Percentiles rank a stretch among this genome's conserved stretches.
Conservation (phyloP, 2,113 vertebrate genomes). For the Poicephalus meyeri region DNA sequence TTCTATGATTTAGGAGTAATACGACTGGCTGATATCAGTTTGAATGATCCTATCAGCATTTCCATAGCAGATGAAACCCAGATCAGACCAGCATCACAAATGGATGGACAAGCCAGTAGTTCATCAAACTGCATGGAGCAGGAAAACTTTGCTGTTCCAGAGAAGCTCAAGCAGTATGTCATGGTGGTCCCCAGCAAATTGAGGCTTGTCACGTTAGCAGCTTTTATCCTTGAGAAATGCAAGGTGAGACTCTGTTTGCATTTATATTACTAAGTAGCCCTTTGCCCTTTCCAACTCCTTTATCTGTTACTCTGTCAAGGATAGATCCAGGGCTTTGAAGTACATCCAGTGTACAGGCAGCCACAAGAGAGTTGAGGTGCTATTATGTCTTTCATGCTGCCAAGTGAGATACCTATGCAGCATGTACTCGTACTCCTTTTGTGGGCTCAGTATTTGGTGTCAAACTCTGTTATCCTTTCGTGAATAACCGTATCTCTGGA, state of each 20-base stretch:
- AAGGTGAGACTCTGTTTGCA: slow-evolving; percentile 75
- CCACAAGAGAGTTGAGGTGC: neutral
- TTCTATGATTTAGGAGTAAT: slow-evolving; percentile 78
- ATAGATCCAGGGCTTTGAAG: slow-evolving; percentile 1
- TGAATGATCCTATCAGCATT: slow-evolving; percentile 83
- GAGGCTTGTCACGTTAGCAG: slow-evolving; percentile 88
- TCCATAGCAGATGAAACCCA: slow-evolving; percentile 73
- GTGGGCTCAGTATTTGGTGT: neutral
- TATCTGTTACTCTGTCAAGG: neutral
- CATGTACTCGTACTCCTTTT: neutral
- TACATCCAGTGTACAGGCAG: neutral
- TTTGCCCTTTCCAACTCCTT: neutral
- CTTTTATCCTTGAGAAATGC: slow-evolving; percentile 90
- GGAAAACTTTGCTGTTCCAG: slow-evolving; percentile 84
- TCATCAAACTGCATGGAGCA: neutral
- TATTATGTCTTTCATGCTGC: neutral
- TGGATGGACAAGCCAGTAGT: neutral
- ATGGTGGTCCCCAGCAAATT: slow-evolving; percentile 93
- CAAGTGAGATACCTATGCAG: neutral
- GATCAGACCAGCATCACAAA: neutral
- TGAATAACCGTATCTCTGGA: neutral
- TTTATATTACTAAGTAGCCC: neutral
- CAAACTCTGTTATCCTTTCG: neutral
- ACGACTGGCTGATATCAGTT: slow-evolving; percentile 83
- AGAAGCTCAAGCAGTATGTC: slow-evolving; percentile 83